Conservation (phyloP, 1,140 invertebrate species). For the Macrosteles quadrilineatus region DNA sequence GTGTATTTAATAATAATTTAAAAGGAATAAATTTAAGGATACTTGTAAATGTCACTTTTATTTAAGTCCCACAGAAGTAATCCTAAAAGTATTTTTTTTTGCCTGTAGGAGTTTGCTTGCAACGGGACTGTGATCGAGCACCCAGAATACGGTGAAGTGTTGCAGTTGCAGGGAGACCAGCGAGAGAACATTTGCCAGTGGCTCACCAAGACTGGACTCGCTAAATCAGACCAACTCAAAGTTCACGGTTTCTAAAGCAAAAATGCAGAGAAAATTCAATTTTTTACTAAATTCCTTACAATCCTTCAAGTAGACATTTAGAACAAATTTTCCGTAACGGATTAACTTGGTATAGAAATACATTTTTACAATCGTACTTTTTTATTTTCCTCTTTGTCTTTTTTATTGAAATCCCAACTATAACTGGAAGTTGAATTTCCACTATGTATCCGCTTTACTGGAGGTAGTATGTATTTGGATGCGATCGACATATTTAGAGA, state of each 20-base stretch:
- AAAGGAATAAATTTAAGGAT: no score
- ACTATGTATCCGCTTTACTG: conserved; percentile 37
- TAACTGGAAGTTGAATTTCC: no score
- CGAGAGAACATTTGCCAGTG: conserved; percentile 95
- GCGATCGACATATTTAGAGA: conserved; percentile 42
- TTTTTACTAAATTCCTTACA: not conserved
- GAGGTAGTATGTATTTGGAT: conserved; percentile 43
- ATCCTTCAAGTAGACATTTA: not conserved
- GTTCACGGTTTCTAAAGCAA: conserved; percentile 90
- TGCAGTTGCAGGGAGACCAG: conserved; percentile 98
- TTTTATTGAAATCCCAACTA: no score
- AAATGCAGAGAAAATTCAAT: not conserved
- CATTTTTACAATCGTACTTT: not conserved
- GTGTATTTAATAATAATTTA: no score
- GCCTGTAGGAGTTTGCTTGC: conserved; percentile 92
- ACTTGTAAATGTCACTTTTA: no score
- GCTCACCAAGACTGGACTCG: conserved; percentile 89
- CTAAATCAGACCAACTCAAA: conserved; percentile 91
- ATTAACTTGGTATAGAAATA: not conserved
- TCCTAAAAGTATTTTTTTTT: no score
- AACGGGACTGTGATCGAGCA: conserved; percentile 98
- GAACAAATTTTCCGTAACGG: not conserved
- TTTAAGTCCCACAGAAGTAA: no score
- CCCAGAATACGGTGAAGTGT: conserved; percentile 99
- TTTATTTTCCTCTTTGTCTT: not conserved